Evolutionary conservation across 2,888 invertebrate species (phyloP), one percentile per base, ranked within the genome.

Genomic region (Nomada goodeniana): DNA sequence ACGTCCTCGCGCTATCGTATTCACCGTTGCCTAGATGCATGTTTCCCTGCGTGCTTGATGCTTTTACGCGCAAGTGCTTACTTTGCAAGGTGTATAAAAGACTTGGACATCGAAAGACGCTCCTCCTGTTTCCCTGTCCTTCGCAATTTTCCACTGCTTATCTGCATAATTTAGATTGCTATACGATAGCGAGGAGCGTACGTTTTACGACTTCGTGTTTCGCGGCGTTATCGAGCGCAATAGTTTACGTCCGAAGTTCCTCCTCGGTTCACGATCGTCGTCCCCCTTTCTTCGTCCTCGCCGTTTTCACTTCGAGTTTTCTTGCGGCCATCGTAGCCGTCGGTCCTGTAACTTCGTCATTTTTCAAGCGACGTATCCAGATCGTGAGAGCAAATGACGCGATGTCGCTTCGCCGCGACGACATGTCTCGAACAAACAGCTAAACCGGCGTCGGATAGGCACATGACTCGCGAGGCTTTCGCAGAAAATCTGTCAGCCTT

Each of bases 331-430:
- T 60, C 50, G n/a, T 3, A 61, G 4, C 79, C 44, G 70, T 71
- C 67, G 44, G 67, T 63, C 67, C 26, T 36, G 23, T 50, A 47
- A 52, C 69, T 70, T 69, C 50, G 26, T 78, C 47, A 72, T 75
- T 69, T 78, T 82, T 61, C 78, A 23, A 78, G 55, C 10, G 72
- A 76, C 73, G 52, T 20, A 26, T 61, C 69, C 65, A 44, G 60
- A 69, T 69, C 79, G 73, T 53, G 60, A 55, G 23, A 29, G 72
- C 36, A 57, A 80, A 71, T 15, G 74, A 13, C 63, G 29, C 68
- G 76, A 23, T 23, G 2, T 68, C 82, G 64, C 76, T 86, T 78
- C 73, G 73, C 80, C 72, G 60, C 18, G 59, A 61, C 26, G 61
- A 65, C 64, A 29, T 80, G 59, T 20, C 55, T 75, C 11, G 36